Base-by-base conservation (phyloP, 1,140 invertebrate genomes). In the Bradysia coprophila region DNA sequence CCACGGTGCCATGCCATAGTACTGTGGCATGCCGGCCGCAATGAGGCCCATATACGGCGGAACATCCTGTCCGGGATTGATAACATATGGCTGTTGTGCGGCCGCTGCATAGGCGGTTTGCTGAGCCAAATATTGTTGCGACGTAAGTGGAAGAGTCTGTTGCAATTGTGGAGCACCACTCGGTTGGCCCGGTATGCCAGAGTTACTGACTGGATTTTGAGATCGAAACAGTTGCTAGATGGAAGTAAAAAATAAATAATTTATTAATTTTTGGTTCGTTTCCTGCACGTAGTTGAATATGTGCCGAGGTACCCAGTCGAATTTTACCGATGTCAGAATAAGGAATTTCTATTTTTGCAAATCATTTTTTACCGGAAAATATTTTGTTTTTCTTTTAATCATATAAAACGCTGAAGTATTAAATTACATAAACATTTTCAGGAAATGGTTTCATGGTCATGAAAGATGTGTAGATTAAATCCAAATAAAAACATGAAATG, bases 181-280 rank as follows among this genome's bases (percentile, higher is more conserved):
- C 75, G 78, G 31, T 67, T 71, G 55, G 71, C 75, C 56, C 68
- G 72, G 50, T 70, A 67, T 42, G 68, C 66, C 49, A 70, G 78
- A 46, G 57, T 71, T 57, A 56, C 68, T 43, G 63, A 63, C 57
- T 63, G 68, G 57, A 55, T 81, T 79, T 54, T 87, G 83, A 54
- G 81, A 84, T 53, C 83, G 75, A 63, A 88, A 86, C 45, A 89
- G 62, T 81, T 88, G 81, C 80, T 87, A 68, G 3, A 78, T 77
- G 50, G 59, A 55, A 51, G 52, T 47, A 47, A 46, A 43, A 40
- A 43, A 43, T 43, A 46, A 40, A 43, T n/a, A n/a, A n/a, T n/a
- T n/a, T n/a, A n/a, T n/a, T n/a, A n/a, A n/a, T n/a, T n/a, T n/a
- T n/a, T n/a, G n/a, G n/a, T n/a, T n/a, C n/a, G n/a, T n/a, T n/a